Base-by-base conservation (phyloP, 2,113 vertebrate genomes). In the Myotis davidii region DNA sequence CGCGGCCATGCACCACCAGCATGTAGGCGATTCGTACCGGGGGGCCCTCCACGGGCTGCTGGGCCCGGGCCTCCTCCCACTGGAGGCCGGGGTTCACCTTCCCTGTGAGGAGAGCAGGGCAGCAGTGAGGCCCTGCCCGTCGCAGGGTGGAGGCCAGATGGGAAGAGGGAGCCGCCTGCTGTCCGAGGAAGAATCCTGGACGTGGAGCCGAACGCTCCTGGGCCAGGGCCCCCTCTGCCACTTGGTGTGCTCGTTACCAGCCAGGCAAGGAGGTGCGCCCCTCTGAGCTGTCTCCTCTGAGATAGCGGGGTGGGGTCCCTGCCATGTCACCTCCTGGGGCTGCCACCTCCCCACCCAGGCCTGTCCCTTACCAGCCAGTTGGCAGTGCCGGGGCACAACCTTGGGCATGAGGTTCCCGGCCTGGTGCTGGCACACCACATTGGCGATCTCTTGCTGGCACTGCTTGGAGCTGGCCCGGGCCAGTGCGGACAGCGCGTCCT, bases 381-480 rank as follows among this genome's bases (percentile, higher is more conserved):
- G 99, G 98, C 99, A 99, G 97, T 99, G 99, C 96, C 99, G 99
- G 86, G 99, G 99, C 79, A 99, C 98, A 0, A 98, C 91, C 85
- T 98, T 98, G 25, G 99, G 99, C 99, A 99, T 99, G 90, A 99
- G 99, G 96, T 97, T 98, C 81, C 99, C 99, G 0, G 99, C 98
- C 97, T 99, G 99, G 98, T 99, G 99, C 97, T 99, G 98, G 97
- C 99, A 99, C 94, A 99, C 99, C 25, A 99, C 98, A 3, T 99
- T 99, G 98, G 99, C 99, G 0, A 99, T 99, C 98, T 99, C 99
- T 98, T 99, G 99, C 88, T 99, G 98, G 97, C 99, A 99, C 94
- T 99, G 99, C 95, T 99, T 99, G 42, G 99, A 99, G 95, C 98
- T 98, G n/a, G 99, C 99, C 21, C 99, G 98, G 67, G 99, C 99